phyloP scores from a whole-genome alignment of 2,113 vertebrate genomes.

The Esox niger region DNA sequence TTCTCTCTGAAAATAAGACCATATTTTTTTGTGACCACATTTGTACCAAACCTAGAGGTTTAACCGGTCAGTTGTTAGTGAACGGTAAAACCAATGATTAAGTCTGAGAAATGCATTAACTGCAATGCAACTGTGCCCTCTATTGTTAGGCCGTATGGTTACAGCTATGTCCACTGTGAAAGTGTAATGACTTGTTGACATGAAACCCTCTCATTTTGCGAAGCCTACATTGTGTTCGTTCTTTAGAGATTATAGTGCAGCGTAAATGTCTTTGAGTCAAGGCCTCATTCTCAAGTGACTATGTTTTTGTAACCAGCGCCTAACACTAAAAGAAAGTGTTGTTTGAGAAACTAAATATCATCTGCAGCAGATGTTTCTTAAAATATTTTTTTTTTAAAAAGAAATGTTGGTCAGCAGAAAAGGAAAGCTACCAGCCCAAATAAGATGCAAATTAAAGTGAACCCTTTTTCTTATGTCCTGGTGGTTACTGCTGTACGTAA shows the following conservation, averaged over 20 bases:
- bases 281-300: no score
- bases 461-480: background rate
- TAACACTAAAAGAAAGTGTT: background rate
- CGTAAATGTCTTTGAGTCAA: no score
- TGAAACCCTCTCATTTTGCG: no score
- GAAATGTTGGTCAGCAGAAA: background rate
- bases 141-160: constrained; percentile 18
- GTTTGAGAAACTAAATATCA: constrained; percentile 1
- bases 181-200: no score
- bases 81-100: background rate
- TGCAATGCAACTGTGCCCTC: constrained; percentile 38
- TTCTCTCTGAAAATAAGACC: background rate
- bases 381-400: background rate
- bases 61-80: background rate
- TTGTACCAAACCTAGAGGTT: background rate
- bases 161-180: background rate
- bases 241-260: no score
- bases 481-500: background rate
- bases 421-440: background rate
- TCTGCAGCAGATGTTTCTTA: background rate
- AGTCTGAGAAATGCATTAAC: background rate
- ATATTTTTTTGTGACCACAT: background rate
- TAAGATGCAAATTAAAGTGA: background rate
- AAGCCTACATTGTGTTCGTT: no score
- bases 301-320: no score